phyloP scores from a whole-genome alignment of 2,113 vertebrate species.

The Corvus hawaiiensis region DNA sequence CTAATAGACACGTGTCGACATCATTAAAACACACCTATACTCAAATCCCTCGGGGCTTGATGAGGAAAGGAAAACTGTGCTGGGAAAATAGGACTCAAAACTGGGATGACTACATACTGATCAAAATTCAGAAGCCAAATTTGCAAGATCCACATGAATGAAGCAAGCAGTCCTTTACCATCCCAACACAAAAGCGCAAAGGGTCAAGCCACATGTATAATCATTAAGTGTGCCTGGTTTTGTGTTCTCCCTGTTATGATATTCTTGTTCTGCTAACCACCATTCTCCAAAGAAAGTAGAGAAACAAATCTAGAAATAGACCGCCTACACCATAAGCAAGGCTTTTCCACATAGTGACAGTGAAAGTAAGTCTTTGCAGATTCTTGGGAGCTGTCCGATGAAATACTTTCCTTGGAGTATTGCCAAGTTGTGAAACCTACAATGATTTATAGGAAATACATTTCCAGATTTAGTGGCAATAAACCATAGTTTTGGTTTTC shows the following conservation, averaged over 20 bases:
- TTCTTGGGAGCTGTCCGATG: neutral
- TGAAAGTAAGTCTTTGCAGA: neutral
- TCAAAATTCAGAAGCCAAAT: neutral
- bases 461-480: neutral
- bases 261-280: neutral
- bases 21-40: slow-evolving; percentile 14
- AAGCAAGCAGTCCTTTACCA: neutral
- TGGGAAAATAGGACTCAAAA: neutral
- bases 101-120: neutral
- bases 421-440: neutral
- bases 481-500: neutral
- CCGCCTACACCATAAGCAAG: neutral
- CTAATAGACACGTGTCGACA: slow-evolving; percentile 3
- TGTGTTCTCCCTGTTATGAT: neutral
- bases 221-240: neutral
- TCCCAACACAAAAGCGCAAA: neutral
- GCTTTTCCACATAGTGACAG: neutral
- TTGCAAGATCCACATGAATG: neutral
- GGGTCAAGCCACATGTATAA: neutral
- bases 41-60: neutral
- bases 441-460: neutral
- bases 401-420: neutral
- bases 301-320: neutral
- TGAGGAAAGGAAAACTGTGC: neutral
- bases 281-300: neutral